Evolutionary conservation across 2,797 vertebrate genomes (phyloP).

Genomic region (Moxostoma hubbsi): DNA sequence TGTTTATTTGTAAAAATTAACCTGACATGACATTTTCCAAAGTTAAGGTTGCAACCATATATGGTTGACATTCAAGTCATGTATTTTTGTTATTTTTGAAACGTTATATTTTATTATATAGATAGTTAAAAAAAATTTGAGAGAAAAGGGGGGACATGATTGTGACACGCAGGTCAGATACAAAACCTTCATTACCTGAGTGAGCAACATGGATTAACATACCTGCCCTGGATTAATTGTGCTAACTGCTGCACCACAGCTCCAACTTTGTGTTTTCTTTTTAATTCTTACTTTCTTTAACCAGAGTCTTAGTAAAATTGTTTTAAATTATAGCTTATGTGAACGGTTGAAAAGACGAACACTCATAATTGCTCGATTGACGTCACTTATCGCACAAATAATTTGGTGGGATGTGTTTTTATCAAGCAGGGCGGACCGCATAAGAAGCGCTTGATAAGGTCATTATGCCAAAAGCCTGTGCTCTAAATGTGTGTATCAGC

Average conservation of each 20-base stretch:
- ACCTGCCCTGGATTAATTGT: background rate
- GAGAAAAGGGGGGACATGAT: too few species aligned
- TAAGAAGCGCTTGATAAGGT: constrained; percentile 51
- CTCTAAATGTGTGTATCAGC: constrained; percentile 48
- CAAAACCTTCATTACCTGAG: background rate
- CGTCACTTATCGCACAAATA: constrained; percentile 25
- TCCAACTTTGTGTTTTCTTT: background rate
- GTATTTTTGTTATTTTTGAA: too few species aligned
- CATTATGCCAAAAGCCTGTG: constrained; percentile 48
- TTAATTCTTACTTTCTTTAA: background rate
- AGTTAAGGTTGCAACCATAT: too few species aligned
- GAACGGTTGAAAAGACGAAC: background rate
- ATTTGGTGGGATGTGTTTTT: constrained; percentile 38
- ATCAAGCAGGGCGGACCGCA: constrained; percentile 29
- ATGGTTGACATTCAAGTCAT: too few species aligned
- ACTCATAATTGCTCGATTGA: constrained; percentile 41
- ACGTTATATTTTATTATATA: too few species aligned
- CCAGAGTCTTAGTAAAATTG: too few species aligned
- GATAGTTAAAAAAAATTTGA: too few species aligned
- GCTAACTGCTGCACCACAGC: background rate
- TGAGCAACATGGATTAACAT: background rate
- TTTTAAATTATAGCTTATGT: background rate
- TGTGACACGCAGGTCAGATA: background rate
- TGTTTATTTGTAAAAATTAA: too few species aligned
- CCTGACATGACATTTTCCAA: too few species aligned